These are phyloP conservation scores for Carduelis carduelis DNA, from an alignment of 2,797 vertebrate species.

Conservation along the genomic window DNA sequence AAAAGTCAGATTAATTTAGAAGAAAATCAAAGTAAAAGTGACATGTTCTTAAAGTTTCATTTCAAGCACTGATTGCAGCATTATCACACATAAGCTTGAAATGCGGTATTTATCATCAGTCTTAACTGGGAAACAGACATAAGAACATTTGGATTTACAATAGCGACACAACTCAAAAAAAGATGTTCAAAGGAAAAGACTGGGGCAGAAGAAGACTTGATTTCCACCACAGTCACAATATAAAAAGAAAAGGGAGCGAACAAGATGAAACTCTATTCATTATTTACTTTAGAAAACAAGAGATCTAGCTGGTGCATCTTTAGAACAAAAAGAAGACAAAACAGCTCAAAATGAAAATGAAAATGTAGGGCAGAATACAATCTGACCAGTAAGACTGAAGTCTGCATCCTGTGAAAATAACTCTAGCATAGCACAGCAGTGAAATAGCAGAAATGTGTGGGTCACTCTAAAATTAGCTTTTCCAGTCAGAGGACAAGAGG, in stretches of 20 bases:
- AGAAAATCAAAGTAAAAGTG: not conserved
- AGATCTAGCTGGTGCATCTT: not conserved
- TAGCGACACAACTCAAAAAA: not conserved
- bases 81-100: not conserved
- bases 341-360: not conserved
- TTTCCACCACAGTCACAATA: not conserved
- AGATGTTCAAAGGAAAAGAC: not conserved
- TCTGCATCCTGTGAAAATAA: not conserved
- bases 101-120: not conserved
- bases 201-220: not conserved
- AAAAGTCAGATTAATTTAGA: not conserved
- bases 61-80: not conserved
- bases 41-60: not conserved
- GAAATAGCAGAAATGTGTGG: not conserved
- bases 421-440: rapidly evolving
- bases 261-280: not conserved
- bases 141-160: not conserved
- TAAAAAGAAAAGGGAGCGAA: not conserved
- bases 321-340: not conserved
- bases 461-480: not conserved
- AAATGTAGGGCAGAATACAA: not conserved
- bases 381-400: not conserved
- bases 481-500: not conserved
- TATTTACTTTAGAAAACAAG: not conserved
- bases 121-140: not conserved